A percentile compares a stretch with the other conserved stretches of the same genome.
These are phyloP conservation scores for Andrena marginata DNA, from an alignment of 2,888 invertebrate species.

Conservation along the genomic window DNA sequence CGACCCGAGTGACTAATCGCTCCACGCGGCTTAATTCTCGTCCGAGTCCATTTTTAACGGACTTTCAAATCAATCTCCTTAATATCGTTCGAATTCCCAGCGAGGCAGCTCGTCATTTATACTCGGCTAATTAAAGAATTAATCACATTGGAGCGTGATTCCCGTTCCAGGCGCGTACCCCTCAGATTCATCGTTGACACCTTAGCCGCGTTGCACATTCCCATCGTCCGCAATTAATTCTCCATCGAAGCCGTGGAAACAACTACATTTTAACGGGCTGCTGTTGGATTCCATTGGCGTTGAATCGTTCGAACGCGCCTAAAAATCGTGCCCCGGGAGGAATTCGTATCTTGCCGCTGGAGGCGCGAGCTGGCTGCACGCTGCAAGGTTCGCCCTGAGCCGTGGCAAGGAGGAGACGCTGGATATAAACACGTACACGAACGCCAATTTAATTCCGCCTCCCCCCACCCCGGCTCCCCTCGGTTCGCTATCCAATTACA, in stretches of 20 bases:
- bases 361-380: slow-evolving; percentile 3
- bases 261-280: not conserved
- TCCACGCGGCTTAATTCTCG: too few species aligned
- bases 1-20: slow-evolving; percentile 20
- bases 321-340: slow-evolving; percentile 22
- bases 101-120: slow-evolving; percentile 14
- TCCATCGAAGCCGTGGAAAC: slow-evolving; percentile 3
- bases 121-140: slow-evolving; percentile 42
- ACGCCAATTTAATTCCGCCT: slow-evolving; percentile 73
- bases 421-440: slow-evolving; percentile 73
- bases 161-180: not conserved
- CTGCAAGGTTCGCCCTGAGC: slow-evolving; percentile 14
- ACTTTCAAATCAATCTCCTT: slow-evolving; percentile 21
- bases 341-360: slow-evolving; percentile 35
- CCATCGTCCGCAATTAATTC: slow-evolving; percentile 9
- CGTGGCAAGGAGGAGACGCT: slow-evolving; percentile 36
- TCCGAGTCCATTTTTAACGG: not conserved
- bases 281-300: slow-evolving; percentile 9
- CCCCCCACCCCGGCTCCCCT: slow-evolving; percentile 68
- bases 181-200: not conserved
- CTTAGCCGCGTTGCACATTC: not conserved
- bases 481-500: slow-evolving; percentile 81
- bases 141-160: slow-evolving; percentile 1
- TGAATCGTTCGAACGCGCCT: slow-evolving; percentile 20
- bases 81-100: slow-evolving; percentile 14